These are phyloP conservation scores for Cliona cf. orientalis DNA, from an alignment of 37 sponge, comb jelly and placozoan species.

Conservation along the genomic window DNA sequence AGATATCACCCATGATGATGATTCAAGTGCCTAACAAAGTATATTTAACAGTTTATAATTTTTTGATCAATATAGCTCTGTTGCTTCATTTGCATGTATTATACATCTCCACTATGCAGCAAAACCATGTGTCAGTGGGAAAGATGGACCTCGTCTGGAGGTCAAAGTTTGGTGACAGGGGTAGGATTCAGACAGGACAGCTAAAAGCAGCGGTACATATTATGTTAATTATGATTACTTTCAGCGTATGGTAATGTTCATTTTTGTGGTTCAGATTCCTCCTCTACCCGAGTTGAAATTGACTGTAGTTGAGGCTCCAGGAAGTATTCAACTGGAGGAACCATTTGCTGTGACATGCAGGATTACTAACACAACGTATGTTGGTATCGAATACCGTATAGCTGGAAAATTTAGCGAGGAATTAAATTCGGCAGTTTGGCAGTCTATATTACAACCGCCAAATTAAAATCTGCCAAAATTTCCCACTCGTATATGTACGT, in stretches of 20 bases:
- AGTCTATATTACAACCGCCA: no score
- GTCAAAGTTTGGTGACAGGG: conserved; percentile 85
- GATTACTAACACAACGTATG: conserved; percentile 69
- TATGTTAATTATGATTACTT: background rate
- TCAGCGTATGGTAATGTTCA: background rate
- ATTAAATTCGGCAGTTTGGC: no score
- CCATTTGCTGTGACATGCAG: conserved; percentile 55
- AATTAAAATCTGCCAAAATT: no score
- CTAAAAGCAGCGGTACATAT: conserved; percentile 54
- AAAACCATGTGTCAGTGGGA: conserved; percentile 50
- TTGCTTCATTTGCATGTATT: background rate
- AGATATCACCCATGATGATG: conserved; percentile 48
- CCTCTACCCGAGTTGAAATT: conserved; percentile 40
- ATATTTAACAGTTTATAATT: background rate
- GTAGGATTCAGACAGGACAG: conserved; percentile 85
- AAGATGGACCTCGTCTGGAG: conserved; percentile 91
- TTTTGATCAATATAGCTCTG: background rate
- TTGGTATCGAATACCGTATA: no score
- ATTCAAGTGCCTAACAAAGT: conserved; percentile 46
- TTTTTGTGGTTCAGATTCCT: conserved; percentile 29
- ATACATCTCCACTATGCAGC: background rate
- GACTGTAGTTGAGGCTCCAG: conserved; percentile 30
- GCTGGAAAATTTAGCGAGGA: no score
- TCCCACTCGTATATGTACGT: no score
- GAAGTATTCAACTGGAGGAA: conserved; percentile 45